A percentile compares a stretch with the other conserved stretches of the same genome.
These are phyloP conservation scores for Thaumatotibia leucotreta DNA, from an alignment of 1,140 invertebrate species.

Conservation along the genomic window DNA sequence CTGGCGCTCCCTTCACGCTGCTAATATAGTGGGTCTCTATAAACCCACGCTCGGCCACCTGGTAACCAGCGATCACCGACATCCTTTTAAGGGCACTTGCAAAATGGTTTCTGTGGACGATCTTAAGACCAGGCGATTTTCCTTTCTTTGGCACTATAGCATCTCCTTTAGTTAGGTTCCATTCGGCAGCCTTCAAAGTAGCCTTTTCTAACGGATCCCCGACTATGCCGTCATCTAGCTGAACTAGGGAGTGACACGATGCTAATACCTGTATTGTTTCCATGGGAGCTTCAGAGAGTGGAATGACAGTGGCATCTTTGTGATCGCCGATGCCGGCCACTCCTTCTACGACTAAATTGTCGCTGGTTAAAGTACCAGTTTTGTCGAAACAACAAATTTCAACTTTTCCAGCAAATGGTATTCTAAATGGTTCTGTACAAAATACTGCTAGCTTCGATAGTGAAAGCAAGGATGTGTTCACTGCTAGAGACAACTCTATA, in stretches of 20 bases:
- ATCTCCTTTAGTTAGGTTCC: slow-evolving; percentile 97
- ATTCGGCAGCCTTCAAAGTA: slow-evolving; percentile 95
- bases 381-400: slow-evolving; percentile 99
- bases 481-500: slow-evolving; percentile 98
- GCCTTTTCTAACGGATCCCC: slow-evolving; percentile 99
- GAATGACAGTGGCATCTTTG: slow-evolving; percentile 80
- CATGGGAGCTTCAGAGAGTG: slow-evolving; percentile 84
- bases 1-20: slow-evolving; percentile 98
- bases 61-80: slow-evolving; percentile 96
- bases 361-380: slow-evolving; percentile 99
- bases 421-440: slow-evolving; percentile 99
- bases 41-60: slow-evolving; percentile 79
- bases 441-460: slow-evolving; percentile 95
- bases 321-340: slow-evolving; percentile 88
- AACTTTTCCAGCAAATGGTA: slow-evolving; percentile 99
- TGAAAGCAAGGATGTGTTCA: slow-evolving; percentile 98
- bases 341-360: slow-evolving; percentile 98
- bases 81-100: slow-evolving; percentile 97
- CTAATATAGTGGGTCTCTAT: slow-evolving; percentile 92
- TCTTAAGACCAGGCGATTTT: slow-evolving; percentile 91
- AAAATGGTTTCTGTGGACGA: slow-evolving; percentile 97
- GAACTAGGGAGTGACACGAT: slow-evolving; percentile 96
- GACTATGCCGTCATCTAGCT: slow-evolving; percentile 96
- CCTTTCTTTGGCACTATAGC: slow-evolving; percentile 95
- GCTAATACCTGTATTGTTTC: slow-evolving; percentile 92